Evolutionary conservation across 2,113 vertebrate species (phyloP), one percentile per base, ranked within the genome.

Genomic region (Notarius lentiginosus): DNA sequence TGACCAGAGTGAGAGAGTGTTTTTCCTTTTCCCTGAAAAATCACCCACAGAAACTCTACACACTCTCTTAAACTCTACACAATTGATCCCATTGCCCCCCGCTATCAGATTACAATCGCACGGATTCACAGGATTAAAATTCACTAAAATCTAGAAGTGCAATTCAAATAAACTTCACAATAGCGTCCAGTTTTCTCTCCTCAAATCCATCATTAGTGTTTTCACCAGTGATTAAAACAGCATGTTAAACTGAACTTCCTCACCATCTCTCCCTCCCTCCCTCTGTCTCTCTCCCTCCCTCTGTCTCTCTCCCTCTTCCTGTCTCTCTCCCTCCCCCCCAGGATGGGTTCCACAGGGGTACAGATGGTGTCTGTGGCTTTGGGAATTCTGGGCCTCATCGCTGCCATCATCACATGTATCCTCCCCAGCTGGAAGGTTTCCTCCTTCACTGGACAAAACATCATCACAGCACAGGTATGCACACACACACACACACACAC

Each of bases 381-480:
- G 1, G 92, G 93, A 53, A 51, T 96, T 27, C 51, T 96, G 0
- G 95, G 95, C 1, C 88, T 96, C 61, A 72, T 96, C 2, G 95
- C 93, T 41, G 86, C 68, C 63, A 90, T 96, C 1, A 90, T 96
- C 0, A 94, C 93, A 90, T 95, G 94, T 5, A 85, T 90, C 0
- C 18, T 96, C 34, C 95, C 95, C 2, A 89, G 41, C 73, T 96
- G 95, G 95, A 95, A 90, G 34, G 91, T 95, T 30, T 93, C 94
- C 0, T 88, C 95, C 34, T 95, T 94, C 79, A 89, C 75, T 0
- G 95, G 95, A 8, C 1, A 87, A 27, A 95, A 93, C 90, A 96
- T 96, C 7, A 90, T 96, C 66, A 95, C 92, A 1, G 94, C 95
- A 10, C 93, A 95, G 95, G 95, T 95, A 93, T 9, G 60, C 22